These are phyloP conservation scores for Diloba caeruleocephala DNA, from an alignment of 2,888 invertebrate genomes.

Conservation along the genomic window DNA sequence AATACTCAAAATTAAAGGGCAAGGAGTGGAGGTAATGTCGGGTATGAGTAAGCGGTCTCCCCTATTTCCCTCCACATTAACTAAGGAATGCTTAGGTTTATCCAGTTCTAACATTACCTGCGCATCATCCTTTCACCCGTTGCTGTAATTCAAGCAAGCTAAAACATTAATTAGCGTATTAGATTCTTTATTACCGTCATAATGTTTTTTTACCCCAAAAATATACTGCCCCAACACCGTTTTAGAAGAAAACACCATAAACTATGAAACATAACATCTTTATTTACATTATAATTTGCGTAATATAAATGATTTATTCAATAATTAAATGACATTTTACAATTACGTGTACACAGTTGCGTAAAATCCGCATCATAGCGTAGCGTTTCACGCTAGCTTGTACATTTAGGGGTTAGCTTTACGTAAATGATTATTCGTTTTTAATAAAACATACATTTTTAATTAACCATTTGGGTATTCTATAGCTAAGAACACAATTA, in stretches of 20 bases:
- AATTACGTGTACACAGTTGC: constrained; percentile 22
- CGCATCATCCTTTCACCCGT: too few relatives aligned
- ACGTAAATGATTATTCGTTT: constrained; percentile 31
- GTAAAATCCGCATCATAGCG: neutral
- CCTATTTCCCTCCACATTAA: too few relatives aligned
- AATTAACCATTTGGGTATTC: neutral
- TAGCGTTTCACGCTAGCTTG: constrained; percentile 26
- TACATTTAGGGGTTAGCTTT: constrained; percentile 22
- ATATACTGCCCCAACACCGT: constrained; percentile 15
- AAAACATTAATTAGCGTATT: constrained; percentile 18
- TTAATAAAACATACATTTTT: too few relatives aligned
- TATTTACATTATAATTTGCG: constrained; percentile 70
- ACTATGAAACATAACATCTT: constrained; percentile 70
- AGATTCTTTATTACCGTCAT: constrained; percentile 9
- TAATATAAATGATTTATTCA: constrained; percentile 40
- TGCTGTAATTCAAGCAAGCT: constrained; percentile 29
- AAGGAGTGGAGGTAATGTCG: too few relatives aligned
- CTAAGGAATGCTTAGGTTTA: neutral
- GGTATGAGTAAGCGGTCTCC: too few relatives aligned
- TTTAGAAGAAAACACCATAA: constrained; percentile 53
- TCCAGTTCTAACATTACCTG: constrained; percentile 9
- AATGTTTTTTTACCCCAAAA: too few relatives aligned
- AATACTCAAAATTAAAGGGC: too few relatives aligned
- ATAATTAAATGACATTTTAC: constrained; percentile 37
- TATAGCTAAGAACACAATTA: neutral